phyloP scores from a whole-genome alignment of 1,140 invertebrate genomes.

The Zaprionus taronus region DNA sequence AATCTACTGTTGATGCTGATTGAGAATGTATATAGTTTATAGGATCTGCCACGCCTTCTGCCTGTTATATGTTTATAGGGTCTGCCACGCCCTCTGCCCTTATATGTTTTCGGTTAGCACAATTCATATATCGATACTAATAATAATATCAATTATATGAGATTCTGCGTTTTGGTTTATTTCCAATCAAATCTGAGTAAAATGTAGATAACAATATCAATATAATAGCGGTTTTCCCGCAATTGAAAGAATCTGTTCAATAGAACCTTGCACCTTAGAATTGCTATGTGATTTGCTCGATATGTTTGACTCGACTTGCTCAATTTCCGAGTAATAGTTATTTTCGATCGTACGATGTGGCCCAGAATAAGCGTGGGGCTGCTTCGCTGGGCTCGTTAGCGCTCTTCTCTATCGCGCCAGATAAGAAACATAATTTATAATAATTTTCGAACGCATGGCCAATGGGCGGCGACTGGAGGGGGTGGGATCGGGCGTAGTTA shows the following conservation, averaged over 20 bases:
- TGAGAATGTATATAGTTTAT: no score
- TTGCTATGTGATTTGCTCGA: not conserved
- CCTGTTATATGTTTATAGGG: no score
- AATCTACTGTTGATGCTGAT: no score
- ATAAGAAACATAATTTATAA: conserved; percentile 82
- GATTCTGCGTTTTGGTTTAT: not conserved
- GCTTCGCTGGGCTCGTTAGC: conserved; percentile 33
- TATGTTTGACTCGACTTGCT: not conserved
- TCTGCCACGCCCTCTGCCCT: no score
- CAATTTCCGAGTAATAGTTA: conserved; percentile 7
- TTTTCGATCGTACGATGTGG: conserved; percentile 7
- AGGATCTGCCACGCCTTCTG: no score
- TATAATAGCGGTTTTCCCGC: not conserved
- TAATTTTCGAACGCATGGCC: conserved; percentile 76
- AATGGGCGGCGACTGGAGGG: conserved; percentile 29
- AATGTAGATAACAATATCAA: not conserved
- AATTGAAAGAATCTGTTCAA: not conserved
- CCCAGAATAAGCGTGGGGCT: not conserved
- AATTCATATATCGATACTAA: no score
- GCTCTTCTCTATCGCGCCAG: conserved; percentile 31
- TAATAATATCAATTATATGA: not conserved
- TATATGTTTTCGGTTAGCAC: no score
- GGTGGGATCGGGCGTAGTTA: conserved; percentile 8
- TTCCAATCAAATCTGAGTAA: not conserved
- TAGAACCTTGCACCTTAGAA: not conserved